Percentiles rank a stretch among this genome's conserved stretches.
These are phyloP conservation scores for Protodeltote pygarga DNA, from an alignment of 2,888 invertebrate genomes.

Conservation along the genomic window DNA sequence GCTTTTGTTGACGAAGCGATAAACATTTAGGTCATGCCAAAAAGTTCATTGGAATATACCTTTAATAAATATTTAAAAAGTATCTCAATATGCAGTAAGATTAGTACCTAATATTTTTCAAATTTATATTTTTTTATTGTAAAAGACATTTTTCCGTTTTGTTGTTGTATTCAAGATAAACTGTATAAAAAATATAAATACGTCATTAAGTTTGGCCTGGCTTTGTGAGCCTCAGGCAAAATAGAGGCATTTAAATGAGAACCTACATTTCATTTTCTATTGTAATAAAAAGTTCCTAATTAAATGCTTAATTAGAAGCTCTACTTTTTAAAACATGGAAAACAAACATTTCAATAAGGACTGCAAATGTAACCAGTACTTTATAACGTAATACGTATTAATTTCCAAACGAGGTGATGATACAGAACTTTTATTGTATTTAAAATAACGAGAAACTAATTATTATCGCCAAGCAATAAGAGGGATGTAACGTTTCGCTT, in stretches of 20 bases:
- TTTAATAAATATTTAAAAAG: neutral
- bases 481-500: slow-evolving; percentile 44
- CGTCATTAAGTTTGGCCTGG: too few relatives aligned
- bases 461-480: slow-evolving; percentile 45
- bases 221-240: too few relatives aligned
- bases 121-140: too few relatives aligned
- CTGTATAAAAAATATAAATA: too few relatives aligned
- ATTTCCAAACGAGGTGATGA: slow-evolving; percentile 42
- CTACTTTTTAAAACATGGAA: neutral
- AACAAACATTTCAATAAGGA: neutral
- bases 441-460: slow-evolving; percentile 43
- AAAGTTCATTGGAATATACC: slow-evolving; percentile 6
- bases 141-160: too few relatives aligned
- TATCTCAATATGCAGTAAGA: neutral
- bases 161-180: too few relatives aligned
- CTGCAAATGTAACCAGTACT: slow-evolving; percentile 7
- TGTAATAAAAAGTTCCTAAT: neutral
- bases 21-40: slow-evolving; percentile 16
- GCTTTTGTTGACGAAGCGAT: slow-evolving; percentile 15
- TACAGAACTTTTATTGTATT: slow-evolving; percentile 37
- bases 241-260: too few relatives aligned
- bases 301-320: neutral
- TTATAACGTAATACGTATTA: slow-evolving; percentile 28
- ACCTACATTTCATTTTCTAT: too few relatives aligned
- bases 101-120: too few relatives aligned